Evolutionary conservation across 2,888 invertebrate genomes (phyloP), one percentile per base, ranked within the genome.

Genomic region (Isoperla grammatica): DNA sequence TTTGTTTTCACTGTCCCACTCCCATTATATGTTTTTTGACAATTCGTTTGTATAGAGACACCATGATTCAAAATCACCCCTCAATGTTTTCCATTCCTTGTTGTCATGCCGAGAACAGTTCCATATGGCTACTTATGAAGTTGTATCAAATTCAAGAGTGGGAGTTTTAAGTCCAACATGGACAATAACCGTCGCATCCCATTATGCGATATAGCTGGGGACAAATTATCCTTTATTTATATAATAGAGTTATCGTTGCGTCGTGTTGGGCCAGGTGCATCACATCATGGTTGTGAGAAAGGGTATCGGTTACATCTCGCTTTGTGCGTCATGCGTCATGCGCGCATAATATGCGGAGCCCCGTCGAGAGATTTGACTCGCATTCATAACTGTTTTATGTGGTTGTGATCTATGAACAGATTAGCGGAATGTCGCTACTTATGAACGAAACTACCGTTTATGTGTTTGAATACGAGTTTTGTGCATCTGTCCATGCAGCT

Each of bases 191-290:
- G 37, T 19, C 9, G 37, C 39, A 37, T 39, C 53, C 53, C 20
- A 37, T 53, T 53, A 20, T 53, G 37, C n/a, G n/a, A n/a, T n/a
- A n/a, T n/a, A n/a, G n/a, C 19, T 8, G 17, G 37, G 37, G 53
- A 53, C 53, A 53, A 53, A 53, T 53, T 53, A 53, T 53, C 53
- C 37, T 53, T 53, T 19, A 19, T 37, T 37, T 19, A 37, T 50
- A 53, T 37, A 37, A 37, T 37, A 2, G 53, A 37, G 29, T 50
- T 37, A 53, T 53, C 53, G 39, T 39, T 19, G 15, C 17, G 39
- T 53, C 39, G 53, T 39, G 20, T 43, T n/a, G 6, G 20, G 35
- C 53, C 53, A 53, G 53, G 53, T 53, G 53, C 53, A 39, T 39
- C 46, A n/a, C 53, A 39, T 39, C 46, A n/a, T 53, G 20, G 35